Conservation (phyloP, 2,797 vertebrate species). For the Squalus acanthias region DNA sequence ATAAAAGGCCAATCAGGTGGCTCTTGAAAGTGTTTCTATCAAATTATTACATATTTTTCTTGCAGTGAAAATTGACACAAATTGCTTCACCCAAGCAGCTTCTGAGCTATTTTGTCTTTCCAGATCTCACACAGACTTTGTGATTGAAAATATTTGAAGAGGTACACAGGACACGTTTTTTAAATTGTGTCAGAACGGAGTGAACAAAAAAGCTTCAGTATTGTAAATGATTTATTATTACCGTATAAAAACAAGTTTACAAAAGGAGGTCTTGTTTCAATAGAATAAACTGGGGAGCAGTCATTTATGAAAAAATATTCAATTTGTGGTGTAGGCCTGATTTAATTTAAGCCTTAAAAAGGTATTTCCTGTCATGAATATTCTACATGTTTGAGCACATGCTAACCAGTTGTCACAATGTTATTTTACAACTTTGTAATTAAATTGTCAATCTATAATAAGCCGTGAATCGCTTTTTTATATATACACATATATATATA, state of each 20-base stretch:
- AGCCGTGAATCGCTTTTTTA: neutral
- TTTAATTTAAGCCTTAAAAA: neutral
- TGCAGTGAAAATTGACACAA: neutral
- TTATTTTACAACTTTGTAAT: neutral
- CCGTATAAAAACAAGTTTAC: too few relatives aligned
- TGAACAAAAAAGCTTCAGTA: neutral
- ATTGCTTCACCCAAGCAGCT: neutral
- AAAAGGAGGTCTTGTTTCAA: neutral
- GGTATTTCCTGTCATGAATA: neutral
- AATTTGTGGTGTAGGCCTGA: neutral
- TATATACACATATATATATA: neutral
- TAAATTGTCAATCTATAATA: constrained; percentile 1
- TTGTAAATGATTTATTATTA: neutral
- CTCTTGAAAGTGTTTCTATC: neutral
- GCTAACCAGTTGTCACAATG: neutral
- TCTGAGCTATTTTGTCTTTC: neutral
- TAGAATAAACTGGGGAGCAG: neutral
- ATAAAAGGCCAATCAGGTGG: neutral
- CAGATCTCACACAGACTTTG: neutral
- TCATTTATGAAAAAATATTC: neutral
- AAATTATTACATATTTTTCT: neutral
- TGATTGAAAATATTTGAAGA: neutral
- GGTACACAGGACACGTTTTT: neutral
- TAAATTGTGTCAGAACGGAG: neutral
- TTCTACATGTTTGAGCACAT: neutral